Base-by-base conservation (phyloP, 2,888 invertebrate genomes). In the Luperina nickerlii region DNA sequence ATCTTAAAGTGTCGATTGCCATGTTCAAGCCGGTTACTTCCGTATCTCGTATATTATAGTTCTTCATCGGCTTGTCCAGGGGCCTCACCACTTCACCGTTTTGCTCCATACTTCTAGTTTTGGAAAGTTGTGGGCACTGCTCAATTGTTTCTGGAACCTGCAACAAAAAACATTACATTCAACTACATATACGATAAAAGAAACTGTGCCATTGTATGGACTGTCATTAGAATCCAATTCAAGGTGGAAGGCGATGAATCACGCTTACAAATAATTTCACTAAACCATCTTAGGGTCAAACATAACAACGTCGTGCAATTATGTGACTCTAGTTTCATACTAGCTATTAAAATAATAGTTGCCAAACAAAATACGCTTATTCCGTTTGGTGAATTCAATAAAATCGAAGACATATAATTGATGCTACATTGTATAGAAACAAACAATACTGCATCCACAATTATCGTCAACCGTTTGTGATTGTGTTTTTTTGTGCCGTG, bases 1-100 rank as follows among this genome's bases (percentile, higher is more conserved):
- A 98, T 91, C 98, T 97, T 83, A 98, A 95, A 24, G 98, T 98
- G 90, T 98, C 97, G 69, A 98, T 97, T 92, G 98, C 98, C 89
- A 97, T 97, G 90, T 98, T 98, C 69, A 98, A 95, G 51, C 97
- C 97, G 85, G 93, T 94, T 15, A 96, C 95, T 93, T 97, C 96
- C 7, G 96, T 96, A 71, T 90, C 90, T 78, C 93, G 92, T 72
- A 95, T 93, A 72, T 93, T 93, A 18, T 91, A 85, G 74, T 90
- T 92, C 69, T 87, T 91, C 54, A 81, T 74, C 27, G 88, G 77
- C 85, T 93, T 94, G 65, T 95, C 94, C 2, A 92, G 92, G 45
- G 94, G 90, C 85, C 93, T 94, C 65, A 91, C 90, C 3, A 90
- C 89, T 78, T 95, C 94, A 48, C 91, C 91, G 71, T 91, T 94